A percentile compares a stretch with the other conserved stretches of the same genome.
Evolutionary conservation across 2,797 vertebrate species (phyloP).

Genomic region (Melanotaenia parkinsoni): DNA sequence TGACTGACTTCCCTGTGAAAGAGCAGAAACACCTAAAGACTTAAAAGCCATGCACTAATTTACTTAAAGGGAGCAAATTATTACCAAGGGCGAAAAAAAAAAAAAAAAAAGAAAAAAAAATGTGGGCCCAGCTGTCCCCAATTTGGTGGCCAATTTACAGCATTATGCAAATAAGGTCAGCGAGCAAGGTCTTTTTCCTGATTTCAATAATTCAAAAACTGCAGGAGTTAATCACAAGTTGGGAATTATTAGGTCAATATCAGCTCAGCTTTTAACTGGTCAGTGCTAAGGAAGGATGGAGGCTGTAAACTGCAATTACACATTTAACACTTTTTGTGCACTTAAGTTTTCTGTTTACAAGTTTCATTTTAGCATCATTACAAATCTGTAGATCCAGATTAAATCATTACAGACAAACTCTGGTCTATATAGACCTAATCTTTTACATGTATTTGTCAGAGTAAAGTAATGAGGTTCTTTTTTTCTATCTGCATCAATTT

Average conservation of each 20-base stretch:
- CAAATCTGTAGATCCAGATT: conserved; percentile 20
- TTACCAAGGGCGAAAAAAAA: conserved; percentile 70
- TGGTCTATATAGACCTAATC: conserved; percentile 28
- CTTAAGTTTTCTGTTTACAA: conserved; percentile 25
- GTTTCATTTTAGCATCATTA: conserved; percentile 25
- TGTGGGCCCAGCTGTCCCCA: conserved; percentile 70
- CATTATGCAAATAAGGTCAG: conserved; percentile 78
- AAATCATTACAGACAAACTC: conserved; percentile 15
- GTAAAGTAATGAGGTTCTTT: conserved; percentile 21
- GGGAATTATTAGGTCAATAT: conserved; percentile 35
- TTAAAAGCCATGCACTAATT: conserved; percentile 62
- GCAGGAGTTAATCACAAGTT: conserved; percentile 48
- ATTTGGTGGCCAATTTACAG: conserved; percentile 71
- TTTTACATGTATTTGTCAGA: conserved; percentile 39
- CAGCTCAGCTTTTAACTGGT: conserved; percentile 12
- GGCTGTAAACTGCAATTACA: conserved; percentile 14
- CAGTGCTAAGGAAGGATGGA: conserved; percentile 27
- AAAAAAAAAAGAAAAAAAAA: conserved; percentile 30
- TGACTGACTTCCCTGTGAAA: conserved; percentile 41
- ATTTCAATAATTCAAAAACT: conserved; percentile 29
- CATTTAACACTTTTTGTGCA: conserved; percentile 32
- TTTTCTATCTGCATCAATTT: conserved; percentile 39
- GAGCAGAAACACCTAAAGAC: conserved; percentile 56
- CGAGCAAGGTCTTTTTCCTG: conserved; percentile 53
- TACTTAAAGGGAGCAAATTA: conserved; percentile 63